A percentile compares a stretch with the other conserved stretches of the same genome.
Evolutionary conservation across 2,113 vertebrate genomes (phyloP).

Genomic region (Mus musculus): DNA sequence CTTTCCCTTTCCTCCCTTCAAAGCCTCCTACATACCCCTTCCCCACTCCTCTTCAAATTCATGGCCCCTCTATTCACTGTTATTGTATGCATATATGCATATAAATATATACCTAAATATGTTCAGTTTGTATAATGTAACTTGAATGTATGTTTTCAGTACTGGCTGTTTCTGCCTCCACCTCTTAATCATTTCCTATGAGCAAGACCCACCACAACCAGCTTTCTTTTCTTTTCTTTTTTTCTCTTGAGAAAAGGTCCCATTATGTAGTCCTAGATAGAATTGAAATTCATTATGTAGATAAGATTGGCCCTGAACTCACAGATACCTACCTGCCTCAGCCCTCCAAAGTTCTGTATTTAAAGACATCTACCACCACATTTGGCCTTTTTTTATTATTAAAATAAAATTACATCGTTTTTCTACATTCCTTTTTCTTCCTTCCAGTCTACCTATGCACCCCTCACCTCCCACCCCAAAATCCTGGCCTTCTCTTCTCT

Average conservation of each 20-base stretch:
- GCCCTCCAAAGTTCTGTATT: neutral
- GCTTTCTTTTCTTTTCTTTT: neutral
- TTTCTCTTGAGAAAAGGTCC: neutral
- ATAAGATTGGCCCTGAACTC: neutral
- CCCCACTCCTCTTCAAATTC: neutral
- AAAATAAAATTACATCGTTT: neutral
- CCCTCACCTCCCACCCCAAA: neutral
- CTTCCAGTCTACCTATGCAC: neutral
- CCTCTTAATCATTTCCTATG: neutral
- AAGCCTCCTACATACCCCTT: neutral
- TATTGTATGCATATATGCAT: neutral
- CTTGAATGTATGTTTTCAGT: neutral
- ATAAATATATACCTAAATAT: neutral
- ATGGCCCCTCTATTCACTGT: neutral
- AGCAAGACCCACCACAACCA: neutral
- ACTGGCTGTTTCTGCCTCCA: neutral
- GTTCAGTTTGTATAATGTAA: neutral
- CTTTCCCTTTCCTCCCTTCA: neutral
- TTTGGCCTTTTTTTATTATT: neutral
- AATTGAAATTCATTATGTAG: neutral
- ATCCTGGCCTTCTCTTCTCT: neutral
- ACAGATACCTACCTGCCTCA: neutral
- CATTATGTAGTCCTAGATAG: neutral
- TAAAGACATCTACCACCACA: neutral
- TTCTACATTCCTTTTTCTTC: neutral